These are phyloP conservation scores for Campylomormyrus numenius DNA, from an alignment of 2,113 vertebrate species.

Conservation along the genomic window DNA sequence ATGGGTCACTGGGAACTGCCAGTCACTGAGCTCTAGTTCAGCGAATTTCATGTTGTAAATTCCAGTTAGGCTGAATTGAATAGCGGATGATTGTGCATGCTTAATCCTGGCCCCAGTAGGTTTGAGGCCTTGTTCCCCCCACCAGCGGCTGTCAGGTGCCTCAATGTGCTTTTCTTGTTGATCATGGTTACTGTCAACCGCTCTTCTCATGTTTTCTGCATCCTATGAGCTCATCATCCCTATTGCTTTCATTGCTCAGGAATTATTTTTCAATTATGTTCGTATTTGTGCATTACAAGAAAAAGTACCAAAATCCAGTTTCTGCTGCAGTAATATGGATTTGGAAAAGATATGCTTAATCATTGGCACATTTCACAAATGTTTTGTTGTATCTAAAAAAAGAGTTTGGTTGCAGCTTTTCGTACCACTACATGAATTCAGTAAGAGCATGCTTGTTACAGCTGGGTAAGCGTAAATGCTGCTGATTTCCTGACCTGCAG, in stretches of 20 bases:
- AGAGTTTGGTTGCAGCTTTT: background rate
- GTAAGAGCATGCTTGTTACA: background rate
- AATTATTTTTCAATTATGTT: background rate
- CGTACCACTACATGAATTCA: background rate
- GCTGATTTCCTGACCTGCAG: background rate
- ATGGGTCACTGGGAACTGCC: background rate
- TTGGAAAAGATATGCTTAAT: background rate
- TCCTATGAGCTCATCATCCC: background rate
- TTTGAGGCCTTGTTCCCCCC: background rate
- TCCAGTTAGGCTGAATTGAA: background rate
- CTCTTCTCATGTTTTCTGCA: background rate
- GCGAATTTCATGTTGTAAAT: background rate
- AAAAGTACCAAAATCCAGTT: background rate
- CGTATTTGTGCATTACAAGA: background rate
- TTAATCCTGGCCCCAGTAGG: background rate
- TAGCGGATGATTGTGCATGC: background rate
- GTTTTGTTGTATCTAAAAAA: background rate
- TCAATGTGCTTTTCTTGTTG: background rate
- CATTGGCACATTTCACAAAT: background rate
- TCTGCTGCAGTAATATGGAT: background rate
- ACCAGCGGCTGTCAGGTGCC: background rate
- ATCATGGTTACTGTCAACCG: background rate
- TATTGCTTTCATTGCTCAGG: background rate
- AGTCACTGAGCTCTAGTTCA: background rate
- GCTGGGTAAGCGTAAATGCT: background rate